phyloP scores from a whole-genome alignment of 2,113 vertebrate genomes.

The cat (Felis catus) region DNA sequence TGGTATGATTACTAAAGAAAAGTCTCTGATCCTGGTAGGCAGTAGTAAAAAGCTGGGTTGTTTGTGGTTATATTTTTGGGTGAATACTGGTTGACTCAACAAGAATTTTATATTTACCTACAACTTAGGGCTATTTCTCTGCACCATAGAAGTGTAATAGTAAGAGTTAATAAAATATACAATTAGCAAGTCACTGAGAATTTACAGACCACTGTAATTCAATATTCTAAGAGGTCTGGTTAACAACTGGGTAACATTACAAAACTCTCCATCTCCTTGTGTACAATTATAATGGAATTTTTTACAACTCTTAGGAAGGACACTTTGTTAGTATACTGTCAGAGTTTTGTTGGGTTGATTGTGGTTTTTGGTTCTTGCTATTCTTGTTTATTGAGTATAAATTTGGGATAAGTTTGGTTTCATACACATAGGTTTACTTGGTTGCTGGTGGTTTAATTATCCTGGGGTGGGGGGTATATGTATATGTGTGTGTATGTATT shows the following conservation, averaged over 20 bases:
- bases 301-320: not conserved
- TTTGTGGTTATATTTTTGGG: not conserved
- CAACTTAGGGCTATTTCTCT: not conserved
- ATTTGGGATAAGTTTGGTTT: not conserved
- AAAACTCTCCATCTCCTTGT: not conserved
- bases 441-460: not conserved
- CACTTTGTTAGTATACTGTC: not conserved
- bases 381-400: not conserved
- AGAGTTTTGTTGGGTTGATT: not conserved
- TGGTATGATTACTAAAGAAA: not conserved
- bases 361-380: constrained; percentile 4
- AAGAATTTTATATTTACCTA: constrained; percentile 7
- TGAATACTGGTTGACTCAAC: not conserved
- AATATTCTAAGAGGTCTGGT: not conserved
- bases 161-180: constrained; percentile 9
- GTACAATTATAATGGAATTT: not conserved
- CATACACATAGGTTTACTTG: not conserved
- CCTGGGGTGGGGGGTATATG: not conserved
- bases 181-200: not conserved
- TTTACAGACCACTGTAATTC: not conserved
- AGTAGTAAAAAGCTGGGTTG: not conserved
- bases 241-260: not conserved
- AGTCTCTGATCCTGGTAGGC: not conserved
- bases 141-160: not conserved
- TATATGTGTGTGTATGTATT: not conserved